These are phyloP conservation scores for Agrilus planipennis DNA, from an alignment of 1,140 invertebrate species.

Conservation along the genomic window DNA sequence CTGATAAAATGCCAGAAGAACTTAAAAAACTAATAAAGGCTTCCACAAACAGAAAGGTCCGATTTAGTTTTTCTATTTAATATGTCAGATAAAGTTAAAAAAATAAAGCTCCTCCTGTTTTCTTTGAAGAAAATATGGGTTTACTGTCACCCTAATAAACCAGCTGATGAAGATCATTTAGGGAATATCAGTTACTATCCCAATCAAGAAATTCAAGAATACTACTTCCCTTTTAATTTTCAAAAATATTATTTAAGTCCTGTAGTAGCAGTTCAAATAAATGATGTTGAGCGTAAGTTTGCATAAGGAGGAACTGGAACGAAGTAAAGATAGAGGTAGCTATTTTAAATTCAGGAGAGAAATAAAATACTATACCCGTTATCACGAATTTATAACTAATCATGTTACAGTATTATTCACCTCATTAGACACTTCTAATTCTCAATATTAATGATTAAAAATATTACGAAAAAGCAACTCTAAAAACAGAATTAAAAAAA, in stretches of 20 bases:
- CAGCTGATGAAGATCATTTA: conserved; percentile 8
- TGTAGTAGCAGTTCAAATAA: conserved; percentile 8
- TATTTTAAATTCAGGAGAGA: no score
- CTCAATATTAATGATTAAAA: no score
- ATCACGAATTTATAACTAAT: no score
- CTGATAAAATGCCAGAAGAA: background rate
- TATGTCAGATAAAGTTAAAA: background rate
- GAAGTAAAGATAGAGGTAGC: no score
- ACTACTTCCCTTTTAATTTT: conserved; percentile 10
- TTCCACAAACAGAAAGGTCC: no score
- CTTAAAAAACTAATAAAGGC: background rate
- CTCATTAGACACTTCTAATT: no score
- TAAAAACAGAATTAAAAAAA: no score
- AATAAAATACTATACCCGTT: no score
- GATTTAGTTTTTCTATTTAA: background rate
- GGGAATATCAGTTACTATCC: conserved; percentile 8
- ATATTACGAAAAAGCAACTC: no score
- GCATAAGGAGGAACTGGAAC: no score
- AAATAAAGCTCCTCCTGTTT: no score
- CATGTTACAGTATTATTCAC: no score
- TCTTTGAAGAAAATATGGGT: conserved; percentile 3
- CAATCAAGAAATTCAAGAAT: background rate
- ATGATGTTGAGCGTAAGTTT: conserved; percentile 7
- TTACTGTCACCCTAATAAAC: conserved; percentile 4
- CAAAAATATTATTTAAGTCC: conserved; percentile 3